Base-by-base conservation (phyloP, 2,888 invertebrate species). In the Trypoxylon attenuatum region DNA sequence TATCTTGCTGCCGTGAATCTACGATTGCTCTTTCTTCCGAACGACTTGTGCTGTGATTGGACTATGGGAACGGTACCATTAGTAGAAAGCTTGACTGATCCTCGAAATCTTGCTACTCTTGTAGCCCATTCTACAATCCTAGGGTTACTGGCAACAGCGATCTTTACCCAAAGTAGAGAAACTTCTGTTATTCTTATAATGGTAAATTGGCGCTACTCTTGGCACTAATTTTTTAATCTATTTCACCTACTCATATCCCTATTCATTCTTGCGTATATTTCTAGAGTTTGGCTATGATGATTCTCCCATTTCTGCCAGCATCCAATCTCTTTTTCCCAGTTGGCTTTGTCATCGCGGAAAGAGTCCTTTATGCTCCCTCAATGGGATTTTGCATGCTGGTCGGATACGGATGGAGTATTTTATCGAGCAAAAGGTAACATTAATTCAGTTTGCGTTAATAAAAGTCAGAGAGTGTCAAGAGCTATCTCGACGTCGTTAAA, bases 311-410 rank as follows among this genome's bases (percentile, higher is more conserved):
- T 88, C 89, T 98, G 69, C 98, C 98, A 53, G 98, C 98, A 0
- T 97, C 97, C 51, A 98, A 98, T 89, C 90, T 98, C 47, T 98
- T 98, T 89, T 98, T 98, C 88, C 97, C 98, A 0, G 98, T 98
- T 51, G 98, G 98, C 1, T 98, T 98, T 88, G 98, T 98, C 66
- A 94, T 98, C 23, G 98, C 98, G 1, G 98, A 98, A 88, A 90
- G 98, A 73, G 94, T 98, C 43, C 90, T 98, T 2, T 98, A 98
- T 88, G 96, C 97, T 89, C 98, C 98, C 0, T 97, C 97, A 10
- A 97, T 98, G 97, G 98, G 98, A 51, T 97, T 96, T 89, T 98
- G 97, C 83, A 91, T 98, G 87, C 89, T 98, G 18, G 91, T 97
- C 1, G 96, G 96, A 1, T 95, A 95, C 81, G 96, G 96, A 27